Evolutionary conservation across 2,113 vertebrate genomes (phyloP), one percentile per base, ranked within the genome.

Genomic region (Brevimyrus niger): DNA sequence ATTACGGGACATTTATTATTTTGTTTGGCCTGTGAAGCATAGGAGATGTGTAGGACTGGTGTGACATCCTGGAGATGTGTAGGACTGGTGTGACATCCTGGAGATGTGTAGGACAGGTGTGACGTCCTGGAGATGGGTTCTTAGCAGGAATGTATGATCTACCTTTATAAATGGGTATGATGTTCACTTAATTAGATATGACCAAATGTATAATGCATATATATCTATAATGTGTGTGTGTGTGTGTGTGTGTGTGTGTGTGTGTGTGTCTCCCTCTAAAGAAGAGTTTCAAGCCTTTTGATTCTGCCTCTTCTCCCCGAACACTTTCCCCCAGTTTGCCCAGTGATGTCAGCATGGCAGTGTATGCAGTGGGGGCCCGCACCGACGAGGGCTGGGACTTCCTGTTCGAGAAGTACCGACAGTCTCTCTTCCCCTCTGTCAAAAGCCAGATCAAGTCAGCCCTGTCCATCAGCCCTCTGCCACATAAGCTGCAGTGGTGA

Each of bases 351-450:
- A 97, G 95, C n/a, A 17, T 95, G 91, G 96, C 97, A 0, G 96
- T 97, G 92, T 98, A 97, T 90, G 73, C 94, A 1, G 93, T 97
- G 0, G 98, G 97, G 1, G 96, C 96, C 42, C 97, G 96, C 85
- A 96, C 94, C 0, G 87, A 93, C 0, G 96, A 96, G 51, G 97
- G 97, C 15, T 98, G 97, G 97, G 95, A 98, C 89, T 98, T 97
- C 93, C 94, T 98, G 51, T 97, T 97, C 69, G 95, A 95, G 90
- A 97, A 96, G 90, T 97, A 98, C 92, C 94, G 94, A 35, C 91
- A 92, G 0, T 96, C 95, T 0, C 27, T 96, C 38, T 97, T 97
- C 84, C 94, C 89, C 61, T 95, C 95, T 0, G 94, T 97, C 51
- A 98, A 96, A 92, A 42, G 91, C 11, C 91, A 94, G 46, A 95